Conservation (phyloP, 1,140 invertebrate species). For the Cotesia vestalis region DNA sequence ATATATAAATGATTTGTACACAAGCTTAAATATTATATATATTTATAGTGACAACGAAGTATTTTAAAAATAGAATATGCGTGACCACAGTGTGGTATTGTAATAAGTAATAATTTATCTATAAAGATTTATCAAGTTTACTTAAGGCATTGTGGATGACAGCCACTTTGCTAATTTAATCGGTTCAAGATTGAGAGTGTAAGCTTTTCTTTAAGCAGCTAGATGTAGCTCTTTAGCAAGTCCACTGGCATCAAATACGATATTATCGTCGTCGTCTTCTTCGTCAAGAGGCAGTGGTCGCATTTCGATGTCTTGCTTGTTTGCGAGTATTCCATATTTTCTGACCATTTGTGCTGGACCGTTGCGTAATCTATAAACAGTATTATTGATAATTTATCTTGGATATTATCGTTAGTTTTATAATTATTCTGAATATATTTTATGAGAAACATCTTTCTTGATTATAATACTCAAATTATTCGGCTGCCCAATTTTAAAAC, state of each 20-base stretch:
- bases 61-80: constrained; percentile 12
- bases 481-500: no score
- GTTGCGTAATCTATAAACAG: constrained; percentile 52
- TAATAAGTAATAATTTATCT: background rate
- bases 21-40: constrained; percentile 24
- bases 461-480: no score
- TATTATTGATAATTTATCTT: constrained; percentile 18
- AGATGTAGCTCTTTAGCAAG: constrained; percentile 35
- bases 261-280: constrained; percentile 70
- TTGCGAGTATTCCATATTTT: constrained; percentile 68
- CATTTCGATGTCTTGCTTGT: constrained; percentile 70
- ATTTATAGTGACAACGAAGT: constrained; percentile 27
- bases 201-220: constrained; percentile 32
- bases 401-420: constrained; percentile 23
- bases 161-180: constrained; percentile 44
- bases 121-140: background rate
- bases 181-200: constrained; percentile 28
- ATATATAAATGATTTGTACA: constrained; percentile 19
- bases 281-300: constrained; percentile 68
- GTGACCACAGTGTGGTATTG: background rate
- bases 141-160: no score
- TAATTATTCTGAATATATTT: no score
- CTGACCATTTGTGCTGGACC: constrained; percentile 61
- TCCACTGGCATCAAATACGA: constrained; percentile 66
- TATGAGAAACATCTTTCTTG: no score